phyloP scores from a whole-genome alignment of 2,888 invertebrate species.

The Stenodema calcarata region DNA sequence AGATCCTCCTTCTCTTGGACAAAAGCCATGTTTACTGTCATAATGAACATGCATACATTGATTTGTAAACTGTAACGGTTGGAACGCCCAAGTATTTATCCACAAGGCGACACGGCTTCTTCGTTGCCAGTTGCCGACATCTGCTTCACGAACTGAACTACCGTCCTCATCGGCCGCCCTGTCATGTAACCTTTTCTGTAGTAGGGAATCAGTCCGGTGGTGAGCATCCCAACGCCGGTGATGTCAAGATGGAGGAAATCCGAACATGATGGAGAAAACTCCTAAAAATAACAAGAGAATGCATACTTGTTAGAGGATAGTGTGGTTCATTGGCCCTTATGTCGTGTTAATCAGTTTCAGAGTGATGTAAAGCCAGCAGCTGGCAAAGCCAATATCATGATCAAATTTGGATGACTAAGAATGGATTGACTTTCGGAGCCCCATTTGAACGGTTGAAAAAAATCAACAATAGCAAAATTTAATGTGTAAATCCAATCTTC shows the following conservation, averaged over 20 bases:
- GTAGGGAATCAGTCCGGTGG: slow-evolving; percentile 37
- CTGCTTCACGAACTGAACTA: slow-evolving; percentile 45
- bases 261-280: slow-evolving; percentile 34
- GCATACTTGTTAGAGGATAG: no score
- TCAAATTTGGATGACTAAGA: no score
- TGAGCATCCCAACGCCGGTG: slow-evolving; percentile 41
- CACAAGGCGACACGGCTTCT: slow-evolving; percentile 3
- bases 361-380: no score
- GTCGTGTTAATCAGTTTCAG: no score
- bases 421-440: no score
- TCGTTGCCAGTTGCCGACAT: slow-evolving; percentile 8
- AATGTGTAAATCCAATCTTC: no score
- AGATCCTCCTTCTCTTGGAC: neutral
- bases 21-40: neutral
- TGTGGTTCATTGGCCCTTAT: no score
- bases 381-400: no score
- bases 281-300: neutral
- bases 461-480: no score
- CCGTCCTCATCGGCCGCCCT: slow-evolving; percentile 33
- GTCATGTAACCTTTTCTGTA: slow-evolving; percentile 49
- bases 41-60: neutral
- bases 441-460: no score
- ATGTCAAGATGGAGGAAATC: slow-evolving; percentile 48
- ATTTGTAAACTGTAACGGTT: neutral
- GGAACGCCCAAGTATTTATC: neutral